These are phyloP conservation scores for Didymodactylos carnosus DNA, from an alignment of 2,888 invertebrate species.

Conservation along the genomic window DNA sequence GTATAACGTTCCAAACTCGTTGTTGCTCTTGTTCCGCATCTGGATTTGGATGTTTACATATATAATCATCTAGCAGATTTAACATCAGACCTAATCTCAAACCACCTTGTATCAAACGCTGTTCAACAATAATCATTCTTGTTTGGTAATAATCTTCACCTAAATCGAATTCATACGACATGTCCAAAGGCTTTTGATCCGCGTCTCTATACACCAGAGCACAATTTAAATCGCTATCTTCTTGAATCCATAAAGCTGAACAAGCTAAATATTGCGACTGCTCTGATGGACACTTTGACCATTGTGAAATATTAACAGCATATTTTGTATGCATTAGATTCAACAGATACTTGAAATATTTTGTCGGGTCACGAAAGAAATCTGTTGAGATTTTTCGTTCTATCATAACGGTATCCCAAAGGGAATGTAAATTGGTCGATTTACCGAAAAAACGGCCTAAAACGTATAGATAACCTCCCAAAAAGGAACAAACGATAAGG, in stretches of 20 bases:
- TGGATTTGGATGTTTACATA: too few species aligned
- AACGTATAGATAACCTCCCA: too few species aligned
- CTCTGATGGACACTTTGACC: neutral
- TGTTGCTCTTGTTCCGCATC: too few species aligned
- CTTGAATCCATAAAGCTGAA: neutral
- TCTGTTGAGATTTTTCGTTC: neutral
- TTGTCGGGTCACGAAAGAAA: neutral
- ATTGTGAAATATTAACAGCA: neutral
- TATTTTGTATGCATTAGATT: neutral
- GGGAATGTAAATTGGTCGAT: neutral
- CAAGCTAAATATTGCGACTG: neutral
- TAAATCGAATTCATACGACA: neutral
- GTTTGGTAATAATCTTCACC: neutral
- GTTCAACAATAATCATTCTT: neutral
- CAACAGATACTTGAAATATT: neutral
- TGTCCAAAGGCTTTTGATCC: neutral
- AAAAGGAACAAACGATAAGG: too few species aligned
- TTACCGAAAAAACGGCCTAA: neutral
- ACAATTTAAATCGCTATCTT: neutral
- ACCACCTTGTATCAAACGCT: neutral
- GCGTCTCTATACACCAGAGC: neutral
- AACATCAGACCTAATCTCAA: neutral
- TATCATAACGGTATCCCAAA: neutral
- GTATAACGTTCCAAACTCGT: too few species aligned
- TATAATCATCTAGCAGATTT: too few species aligned